Base-by-base conservation (phyloP, 2,113 vertebrate genomes). In the Anhinga rufa region DNA sequence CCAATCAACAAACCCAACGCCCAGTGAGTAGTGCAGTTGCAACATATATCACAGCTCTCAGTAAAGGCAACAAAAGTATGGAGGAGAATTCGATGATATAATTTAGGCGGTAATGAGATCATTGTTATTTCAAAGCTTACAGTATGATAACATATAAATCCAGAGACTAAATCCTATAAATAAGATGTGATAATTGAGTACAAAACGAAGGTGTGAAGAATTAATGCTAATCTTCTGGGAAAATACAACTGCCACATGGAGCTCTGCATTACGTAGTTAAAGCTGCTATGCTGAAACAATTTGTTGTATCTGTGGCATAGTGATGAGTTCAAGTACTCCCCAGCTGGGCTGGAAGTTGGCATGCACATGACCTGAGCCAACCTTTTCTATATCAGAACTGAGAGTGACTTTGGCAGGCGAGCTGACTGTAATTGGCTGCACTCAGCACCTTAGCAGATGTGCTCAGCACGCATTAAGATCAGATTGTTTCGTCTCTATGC, bases 391-490 rank as follows among this genome's bases (percentile, higher is more conserved):
- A 64, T 74, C 74, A 89, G 44, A 90, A 61, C 17, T 0, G 8
- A 84, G 29, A 93, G 31, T 78, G 87, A 77, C 60, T 78, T 81
- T 96, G 91, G 74, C 95, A 95, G 65, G 44, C 1, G 0, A 78
- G 60, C 68, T 81, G 57, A 14, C 42, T 89, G 65, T 70, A 93
- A 66, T 36, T 94, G 86, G 36, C 71, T 80, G 38, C 6, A 2
- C 51, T 91, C 93, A 91, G 77, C 87, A 82, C 84, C 84, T 94
- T 60, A 48, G 52, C 93, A 95, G 94, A 93, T 92, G 83, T 81
- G 48, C 69, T 93, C 86, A 82, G 77, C 48, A 75, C 0, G 9
- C 49, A 54, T 91, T 83, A 87, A 78, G 32, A 81, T 95, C 89
- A 68, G 42, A 64, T 24, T 71, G 16, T 76, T 92, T 76, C 79